A percentile compares a stretch with the other conserved stretches of the same genome.
phyloP scores from a whole-genome alignment of 1,140 invertebrate genomes.

The Hycleus cichorii region DNA sequence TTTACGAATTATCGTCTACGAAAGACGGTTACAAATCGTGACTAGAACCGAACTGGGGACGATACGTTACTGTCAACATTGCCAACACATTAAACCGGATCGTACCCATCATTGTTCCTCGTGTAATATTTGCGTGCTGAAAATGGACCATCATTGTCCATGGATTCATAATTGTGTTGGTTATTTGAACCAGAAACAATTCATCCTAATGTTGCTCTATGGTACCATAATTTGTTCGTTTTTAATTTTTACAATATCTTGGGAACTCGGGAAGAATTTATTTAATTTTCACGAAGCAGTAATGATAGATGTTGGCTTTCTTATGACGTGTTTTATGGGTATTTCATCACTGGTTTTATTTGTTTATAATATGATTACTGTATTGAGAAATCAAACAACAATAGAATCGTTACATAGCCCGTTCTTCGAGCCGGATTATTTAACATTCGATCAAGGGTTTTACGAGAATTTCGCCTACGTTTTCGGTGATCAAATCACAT shows the following conservation, averaged over 20 bases:
- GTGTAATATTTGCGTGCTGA: constrained; percentile 52
- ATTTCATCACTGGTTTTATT: constrained; percentile 21
- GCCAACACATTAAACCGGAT: constrained; percentile 34
- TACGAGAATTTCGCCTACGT: constrained; percentile 71
- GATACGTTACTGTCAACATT: constrained; percentile 30
- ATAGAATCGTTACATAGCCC: constrained; percentile 72
- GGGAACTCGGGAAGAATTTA: constrained; percentile 22
- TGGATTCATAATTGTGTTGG: constrained; percentile 73
- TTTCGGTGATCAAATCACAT: constrained; percentile 61
- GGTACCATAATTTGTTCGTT: constrained; percentile 26
- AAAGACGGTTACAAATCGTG: constrained; percentile 18
- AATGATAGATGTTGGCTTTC: constrained; percentile 4
- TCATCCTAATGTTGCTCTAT: constrained; percentile 30
- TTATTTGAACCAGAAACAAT: constrained; percentile 35
- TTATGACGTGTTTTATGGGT: constrained; percentile 13
- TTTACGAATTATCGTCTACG: constrained; percentile 18
- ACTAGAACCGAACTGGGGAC: constrained; percentile 20
- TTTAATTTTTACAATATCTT: constrained; percentile 4
- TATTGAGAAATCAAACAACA: constrained; percentile 36
- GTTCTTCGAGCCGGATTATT: constrained; percentile 72
- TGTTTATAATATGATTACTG: constrained; percentile 22
- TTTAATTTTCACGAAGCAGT: neutral
- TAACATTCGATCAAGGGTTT: constrained; percentile 71
- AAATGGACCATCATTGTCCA: constrained; percentile 70
- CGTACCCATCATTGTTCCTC: constrained; percentile 34